Conservation (phyloP, 1,140 invertebrate species). For the Augochlora pura region DNA sequence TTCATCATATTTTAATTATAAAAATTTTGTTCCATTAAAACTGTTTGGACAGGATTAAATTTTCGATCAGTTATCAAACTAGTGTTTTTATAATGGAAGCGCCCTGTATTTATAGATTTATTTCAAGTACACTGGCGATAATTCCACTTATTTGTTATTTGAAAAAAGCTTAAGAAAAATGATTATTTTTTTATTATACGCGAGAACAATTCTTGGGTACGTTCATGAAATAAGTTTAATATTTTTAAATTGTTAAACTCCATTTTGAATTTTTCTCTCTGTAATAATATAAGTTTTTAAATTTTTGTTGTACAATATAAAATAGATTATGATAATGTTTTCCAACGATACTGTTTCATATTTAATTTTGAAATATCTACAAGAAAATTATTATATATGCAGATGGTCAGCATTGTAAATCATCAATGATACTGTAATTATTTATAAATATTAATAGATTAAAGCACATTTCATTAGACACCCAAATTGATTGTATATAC, state of each 20-base stretch:
- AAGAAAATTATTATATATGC: neutral
- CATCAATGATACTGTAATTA: neutral
- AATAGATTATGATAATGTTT: neutral
- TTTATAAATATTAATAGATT: neutral
- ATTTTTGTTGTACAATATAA: no score
- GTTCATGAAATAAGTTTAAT: no score
- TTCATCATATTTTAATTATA: neutral
- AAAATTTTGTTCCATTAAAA: neutral
- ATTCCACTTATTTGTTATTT: no score
- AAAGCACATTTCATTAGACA: slow-evolving; percentile 50
- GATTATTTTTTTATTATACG: no score
- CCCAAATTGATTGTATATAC: slow-evolving; percentile 54
- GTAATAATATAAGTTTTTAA: no score
- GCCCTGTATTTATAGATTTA: slow-evolving; percentile 2
- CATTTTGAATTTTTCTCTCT: no score
- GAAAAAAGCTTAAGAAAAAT: no score
- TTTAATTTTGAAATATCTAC: neutral
- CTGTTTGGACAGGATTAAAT: neutral
- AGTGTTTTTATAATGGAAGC: neutral
- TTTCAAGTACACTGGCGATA: slow-evolving; percentile 9
- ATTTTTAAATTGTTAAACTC: no score
- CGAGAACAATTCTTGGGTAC: no score
- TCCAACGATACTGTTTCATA: neutral
- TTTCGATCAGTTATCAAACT: neutral
- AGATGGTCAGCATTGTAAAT: slow-evolving; percentile 2